A percentile compares a stretch with the other conserved stretches of the same genome.
These are phyloP conservation scores for Australoheros scitulus DNA, from an alignment of 2,113 vertebrate species.

Conservation along the genomic window DNA sequence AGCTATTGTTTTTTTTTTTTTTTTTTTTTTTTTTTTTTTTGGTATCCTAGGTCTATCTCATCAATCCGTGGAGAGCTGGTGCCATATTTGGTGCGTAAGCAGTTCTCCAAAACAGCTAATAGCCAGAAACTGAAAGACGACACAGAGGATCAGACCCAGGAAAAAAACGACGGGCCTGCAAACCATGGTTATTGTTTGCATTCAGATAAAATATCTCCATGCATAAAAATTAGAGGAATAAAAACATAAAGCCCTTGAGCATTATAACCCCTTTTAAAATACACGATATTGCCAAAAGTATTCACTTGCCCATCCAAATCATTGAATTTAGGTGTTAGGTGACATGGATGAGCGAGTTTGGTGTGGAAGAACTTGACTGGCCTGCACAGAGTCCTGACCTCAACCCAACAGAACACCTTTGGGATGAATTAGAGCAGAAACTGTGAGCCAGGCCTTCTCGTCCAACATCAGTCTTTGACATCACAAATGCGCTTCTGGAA, in stretches of 20 bases:
- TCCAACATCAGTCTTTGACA: too few relatives aligned
- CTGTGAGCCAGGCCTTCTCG: too few relatives aligned
- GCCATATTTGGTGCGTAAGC: conserved; percentile 93
- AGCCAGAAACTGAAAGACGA: conserved; percentile 82
- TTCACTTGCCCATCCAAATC: too few relatives aligned
- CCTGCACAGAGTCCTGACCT: too few relatives aligned
- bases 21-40: neutral
- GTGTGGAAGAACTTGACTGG: too few relatives aligned
- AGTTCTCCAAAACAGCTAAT: conserved; percentile 85
- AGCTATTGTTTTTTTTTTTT: too few relatives aligned
- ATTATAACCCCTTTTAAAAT: neutral
- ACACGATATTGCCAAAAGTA: too few relatives aligned
- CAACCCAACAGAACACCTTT: too few relatives aligned
- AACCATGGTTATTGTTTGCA: conserved; percentile 51
- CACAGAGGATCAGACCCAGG: conserved; percentile 84
- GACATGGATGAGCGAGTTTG: too few relatives aligned
- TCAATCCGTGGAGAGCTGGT: conserved; percentile 95
- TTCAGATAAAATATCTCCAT: neutral
- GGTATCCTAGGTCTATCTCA: conserved; percentile 85
- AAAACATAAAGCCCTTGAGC: neutral
- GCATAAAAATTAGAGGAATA: neutral
- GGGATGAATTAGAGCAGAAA: too few relatives aligned
- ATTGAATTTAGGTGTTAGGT: too few relatives aligned
- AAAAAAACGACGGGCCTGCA: conserved; percentile 79
- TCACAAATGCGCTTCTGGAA: too few relatives aligned